These are phyloP conservation scores for Sarotherodon lohbergeri DNA, from an alignment of 2,113 vertebrate genomes.

Conservation along the genomic window DNA sequence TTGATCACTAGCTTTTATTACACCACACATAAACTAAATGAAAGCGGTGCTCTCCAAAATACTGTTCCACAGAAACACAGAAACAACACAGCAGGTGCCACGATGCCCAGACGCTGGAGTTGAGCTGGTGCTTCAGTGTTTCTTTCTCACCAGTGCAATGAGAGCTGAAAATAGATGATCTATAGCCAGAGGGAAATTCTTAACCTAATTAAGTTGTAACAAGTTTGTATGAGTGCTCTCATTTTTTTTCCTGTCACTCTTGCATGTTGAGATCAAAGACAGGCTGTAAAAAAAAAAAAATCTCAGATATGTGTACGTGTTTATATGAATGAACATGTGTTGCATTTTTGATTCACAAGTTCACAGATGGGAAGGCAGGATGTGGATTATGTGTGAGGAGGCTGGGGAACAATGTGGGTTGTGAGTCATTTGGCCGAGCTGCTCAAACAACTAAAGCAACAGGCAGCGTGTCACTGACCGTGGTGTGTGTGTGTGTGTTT, in stretches of 20 bases:
- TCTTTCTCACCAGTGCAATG: background rate
- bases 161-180: conserved; percentile 16
- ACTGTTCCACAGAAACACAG: background rate
- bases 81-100: background rate
- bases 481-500: background rate
- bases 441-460: background rate
- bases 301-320: background rate
- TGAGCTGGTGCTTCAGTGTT: background rate
- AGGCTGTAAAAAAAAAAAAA: background rate
- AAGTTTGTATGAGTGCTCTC: background rate
- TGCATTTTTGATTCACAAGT: conserved; percentile 31
- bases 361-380: conserved; percentile 23
- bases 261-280: background rate
- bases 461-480: background rate
- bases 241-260: background rate
- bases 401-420: conserved; percentile 11
- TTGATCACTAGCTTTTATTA: background rate
- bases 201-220: conserved; percentile 15
- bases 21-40: background rate
- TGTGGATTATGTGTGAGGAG: conserved; percentile 9
- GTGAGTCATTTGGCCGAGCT: conserved; percentile 7
- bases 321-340: conserved; percentile 11
- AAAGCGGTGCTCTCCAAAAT: background rate
- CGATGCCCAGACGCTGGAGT: background rate
- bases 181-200: conserved; percentile 13